Percentiles rank a stretch among this genome's conserved stretches.
These are phyloP conservation scores for Conomelus anceps DNA, from an alignment of 2,888 invertebrate species.

Conservation along the genomic window DNA sequence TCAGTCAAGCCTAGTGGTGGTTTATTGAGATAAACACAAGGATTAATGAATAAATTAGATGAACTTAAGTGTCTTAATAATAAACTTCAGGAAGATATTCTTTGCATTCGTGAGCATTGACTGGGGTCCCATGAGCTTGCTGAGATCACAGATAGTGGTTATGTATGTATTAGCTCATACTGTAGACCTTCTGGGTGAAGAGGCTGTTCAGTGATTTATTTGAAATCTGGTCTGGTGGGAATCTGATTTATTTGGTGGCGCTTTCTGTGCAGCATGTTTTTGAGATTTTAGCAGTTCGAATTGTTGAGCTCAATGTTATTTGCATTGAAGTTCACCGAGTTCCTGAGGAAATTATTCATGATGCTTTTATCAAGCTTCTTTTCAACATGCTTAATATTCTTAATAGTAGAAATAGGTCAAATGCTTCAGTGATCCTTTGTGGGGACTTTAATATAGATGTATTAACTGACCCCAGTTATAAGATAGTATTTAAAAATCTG, in stretches of 20 bases:
- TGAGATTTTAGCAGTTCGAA: neutral
- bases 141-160: neutral
- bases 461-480: neutral
- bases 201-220: neutral
- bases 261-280: neutral
- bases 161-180: neutral
- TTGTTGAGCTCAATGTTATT: neutral
- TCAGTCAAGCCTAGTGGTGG: too few relatives aligned
- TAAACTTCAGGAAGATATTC: neutral
- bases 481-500: neutral
- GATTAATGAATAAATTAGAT: neutral
- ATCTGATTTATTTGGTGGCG: neutral
- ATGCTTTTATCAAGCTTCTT: neutral
- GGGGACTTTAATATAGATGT: neutral
- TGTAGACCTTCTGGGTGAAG: neutral
- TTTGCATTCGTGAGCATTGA: constrained; percentile 5
- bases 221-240: neutral
- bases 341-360: neutral
- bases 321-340: neutral
- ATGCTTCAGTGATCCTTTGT: neutral
- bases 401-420: neutral
- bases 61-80: neutral
- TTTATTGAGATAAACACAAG: too few relatives aligned
- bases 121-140: neutral
- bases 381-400: neutral